These are phyloP conservation scores for Amphiduros pacificus DNA, from an alignment of 2,888 invertebrate species.

Conservation along the genomic window DNA sequence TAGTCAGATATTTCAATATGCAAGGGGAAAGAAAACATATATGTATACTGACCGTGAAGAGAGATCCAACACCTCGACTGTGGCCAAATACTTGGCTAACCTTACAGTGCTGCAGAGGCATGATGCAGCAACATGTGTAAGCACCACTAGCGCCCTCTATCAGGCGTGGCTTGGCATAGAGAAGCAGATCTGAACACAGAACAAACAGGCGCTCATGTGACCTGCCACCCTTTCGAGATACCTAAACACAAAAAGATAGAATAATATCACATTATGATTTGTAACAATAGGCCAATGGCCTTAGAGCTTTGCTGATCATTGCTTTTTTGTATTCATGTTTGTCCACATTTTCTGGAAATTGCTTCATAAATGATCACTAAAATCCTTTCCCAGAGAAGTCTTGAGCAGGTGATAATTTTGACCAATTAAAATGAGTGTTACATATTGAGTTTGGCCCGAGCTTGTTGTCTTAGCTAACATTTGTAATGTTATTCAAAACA, in stretches of 20 bases:
- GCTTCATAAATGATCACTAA: too few species aligned
- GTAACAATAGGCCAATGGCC: too few species aligned
- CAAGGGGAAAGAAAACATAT: not conserved
- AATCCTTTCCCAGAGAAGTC: too few species aligned
- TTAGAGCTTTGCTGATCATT: too few species aligned
- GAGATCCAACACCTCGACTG: slow-evolving; percentile 23
- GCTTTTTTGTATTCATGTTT: too few species aligned
- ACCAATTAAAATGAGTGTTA: too few species aligned
- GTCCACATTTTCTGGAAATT: too few species aligned
- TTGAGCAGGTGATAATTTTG: too few species aligned
- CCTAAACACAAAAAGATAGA: slow-evolving; percentile 57
- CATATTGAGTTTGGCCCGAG: too few species aligned
- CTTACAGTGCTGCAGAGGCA: slow-evolving; percentile 73
- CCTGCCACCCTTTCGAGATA: slow-evolving; percentile 56
- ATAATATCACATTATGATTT: not conserved
- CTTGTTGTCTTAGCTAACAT: too few species aligned
- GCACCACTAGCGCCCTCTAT: slow-evolving; percentile 64
- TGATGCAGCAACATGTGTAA: slow-evolving; percentile 69
- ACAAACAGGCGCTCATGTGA: slow-evolving; percentile 69
- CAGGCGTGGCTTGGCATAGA: slow-evolving; percentile 72
- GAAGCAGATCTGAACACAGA: slow-evolving; percentile 73
- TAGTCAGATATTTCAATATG: not conserved
- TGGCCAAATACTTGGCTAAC: slow-evolving; percentile 56
- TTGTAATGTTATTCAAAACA: too few species aligned
- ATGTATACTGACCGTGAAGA: slow-evolving; percentile 28